A percentile compares a stretch with the other conserved stretches of the same genome.
phyloP scores from a whole-genome alignment of 2,797 vertebrate species.

The Schizopygopsis pylzovi region DNA sequence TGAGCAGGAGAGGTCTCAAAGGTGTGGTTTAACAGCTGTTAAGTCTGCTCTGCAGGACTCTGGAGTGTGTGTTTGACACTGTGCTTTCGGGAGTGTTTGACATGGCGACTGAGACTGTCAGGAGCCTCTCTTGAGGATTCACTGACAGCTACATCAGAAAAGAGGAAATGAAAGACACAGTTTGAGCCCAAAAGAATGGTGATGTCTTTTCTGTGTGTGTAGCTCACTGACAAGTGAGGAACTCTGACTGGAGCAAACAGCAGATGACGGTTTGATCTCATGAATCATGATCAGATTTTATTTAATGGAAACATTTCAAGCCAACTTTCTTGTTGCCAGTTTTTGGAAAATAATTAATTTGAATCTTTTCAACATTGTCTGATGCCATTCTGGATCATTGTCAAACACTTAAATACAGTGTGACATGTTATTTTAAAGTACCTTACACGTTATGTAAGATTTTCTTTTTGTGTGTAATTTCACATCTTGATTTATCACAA shows the following conservation, averaged over 20 bases:
- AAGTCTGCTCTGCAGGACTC: neutral
- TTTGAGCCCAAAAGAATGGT: constrained; percentile 20
- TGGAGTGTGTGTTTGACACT: constrained; percentile 14
- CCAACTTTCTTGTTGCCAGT: neutral
- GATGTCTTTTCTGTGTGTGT: constrained; percentile 9
- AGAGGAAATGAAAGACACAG: constrained; percentile 1
- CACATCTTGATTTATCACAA: neutral
- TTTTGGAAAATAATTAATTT: neutral
- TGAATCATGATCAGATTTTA: neutral
- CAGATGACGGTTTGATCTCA: neutral
- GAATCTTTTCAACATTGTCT: neutral
- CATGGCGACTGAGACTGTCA: neutral
- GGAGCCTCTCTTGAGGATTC: constrained; percentile 6
- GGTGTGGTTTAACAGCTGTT: neutral
- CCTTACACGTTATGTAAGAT: neutral
- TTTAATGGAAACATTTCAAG: constrained; percentile 9
- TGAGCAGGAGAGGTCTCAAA: neutral
- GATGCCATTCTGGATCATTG: neutral
- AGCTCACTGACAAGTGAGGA: constrained; percentile 12
- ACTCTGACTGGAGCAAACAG: constrained; percentile 4
- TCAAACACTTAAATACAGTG: neutral
- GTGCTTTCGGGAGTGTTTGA: constrained; percentile 23
- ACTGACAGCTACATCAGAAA: constrained; percentile 35
- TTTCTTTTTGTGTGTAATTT: neutral
- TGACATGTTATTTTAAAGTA: neutral